These are phyloP conservation scores for Rhinolophus ferrumequinum DNA, from an alignment of 2,113 vertebrate species.

Conservation along the genomic window DNA sequence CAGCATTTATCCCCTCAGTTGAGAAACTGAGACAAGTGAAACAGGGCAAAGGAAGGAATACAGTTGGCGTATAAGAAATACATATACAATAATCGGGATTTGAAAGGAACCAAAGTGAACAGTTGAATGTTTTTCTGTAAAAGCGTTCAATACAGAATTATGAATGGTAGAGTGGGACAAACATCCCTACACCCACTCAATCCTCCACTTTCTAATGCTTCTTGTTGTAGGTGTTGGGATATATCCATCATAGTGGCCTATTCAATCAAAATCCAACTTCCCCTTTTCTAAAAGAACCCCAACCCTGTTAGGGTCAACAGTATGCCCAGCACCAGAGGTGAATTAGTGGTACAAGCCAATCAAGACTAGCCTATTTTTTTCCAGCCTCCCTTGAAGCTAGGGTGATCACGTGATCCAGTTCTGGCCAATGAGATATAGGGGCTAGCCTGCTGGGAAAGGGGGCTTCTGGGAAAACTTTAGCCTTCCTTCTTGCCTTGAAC, in stretches of 20 bases:
- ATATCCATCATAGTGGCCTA: background rate
- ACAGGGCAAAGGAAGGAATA: background rate
- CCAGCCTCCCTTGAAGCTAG: background rate
- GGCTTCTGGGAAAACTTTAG: background rate
- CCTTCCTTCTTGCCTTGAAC: background rate
- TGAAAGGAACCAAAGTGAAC: background rate
- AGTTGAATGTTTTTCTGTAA: background rate
- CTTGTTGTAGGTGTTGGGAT: background rate
- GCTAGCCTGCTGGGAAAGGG: background rate
- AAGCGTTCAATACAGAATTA: background rate
- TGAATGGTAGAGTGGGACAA: background rate
- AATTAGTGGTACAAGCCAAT: background rate
- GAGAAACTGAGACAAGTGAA: background rate
- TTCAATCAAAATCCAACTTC: background rate
- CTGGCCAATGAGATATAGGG: background rate
- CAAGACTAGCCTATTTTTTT: background rate
- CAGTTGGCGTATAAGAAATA: constrained; percentile 30
- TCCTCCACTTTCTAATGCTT: background rate
- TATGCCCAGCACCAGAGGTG: background rate
- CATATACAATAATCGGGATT: background rate
- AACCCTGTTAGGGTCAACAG: background rate
- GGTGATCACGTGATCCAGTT: background rate
- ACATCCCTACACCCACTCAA: background rate
- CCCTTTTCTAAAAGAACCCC: background rate
- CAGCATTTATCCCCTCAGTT: background rate